Conservation (phyloP, 2,797 vertebrate species). For the Centropyge bicolor region DNA sequence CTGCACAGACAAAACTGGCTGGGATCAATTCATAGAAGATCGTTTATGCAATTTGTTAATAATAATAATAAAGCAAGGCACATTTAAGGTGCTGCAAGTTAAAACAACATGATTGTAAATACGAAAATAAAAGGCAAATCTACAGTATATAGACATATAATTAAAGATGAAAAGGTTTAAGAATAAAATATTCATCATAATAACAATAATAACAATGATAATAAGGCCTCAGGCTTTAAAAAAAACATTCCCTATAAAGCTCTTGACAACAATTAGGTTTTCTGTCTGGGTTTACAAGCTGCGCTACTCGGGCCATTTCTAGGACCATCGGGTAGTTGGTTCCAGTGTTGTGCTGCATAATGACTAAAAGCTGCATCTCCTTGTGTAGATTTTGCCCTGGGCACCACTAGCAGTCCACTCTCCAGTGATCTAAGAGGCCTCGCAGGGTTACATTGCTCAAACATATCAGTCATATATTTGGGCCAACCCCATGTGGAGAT, state of each 20-base stretch:
- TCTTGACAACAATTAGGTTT: neutral
- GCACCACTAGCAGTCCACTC: constrained; percentile 24
- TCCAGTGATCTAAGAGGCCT: constrained; percentile 14
- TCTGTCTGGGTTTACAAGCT: neutral
- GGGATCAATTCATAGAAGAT: neutral
- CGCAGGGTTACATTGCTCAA: constrained; percentile 4
- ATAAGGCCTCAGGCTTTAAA: neutral
- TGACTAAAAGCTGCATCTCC: neutral
- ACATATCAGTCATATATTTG: constrained; percentile 21
- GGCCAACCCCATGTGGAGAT: constrained; percentile 24
- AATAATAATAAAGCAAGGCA: neutral
- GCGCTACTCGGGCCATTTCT: neutral
- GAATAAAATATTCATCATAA: no score
- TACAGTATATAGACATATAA: no score
- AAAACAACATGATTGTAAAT: no score
- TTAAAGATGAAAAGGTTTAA: no score
- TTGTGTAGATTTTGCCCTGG: constrained; percentile 3
- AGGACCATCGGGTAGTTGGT: neutral
- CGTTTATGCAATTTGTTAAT: neutral
- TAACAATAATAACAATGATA: neutral
- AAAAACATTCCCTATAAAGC: neutral
- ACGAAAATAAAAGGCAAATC: no score
- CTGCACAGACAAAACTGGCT: neutral
- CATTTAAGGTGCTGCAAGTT: no score
- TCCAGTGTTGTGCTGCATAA: neutral